Conservation (phyloP, 2,113 vertebrate genomes). For the Oreotrochilus melanogaster region DNA sequence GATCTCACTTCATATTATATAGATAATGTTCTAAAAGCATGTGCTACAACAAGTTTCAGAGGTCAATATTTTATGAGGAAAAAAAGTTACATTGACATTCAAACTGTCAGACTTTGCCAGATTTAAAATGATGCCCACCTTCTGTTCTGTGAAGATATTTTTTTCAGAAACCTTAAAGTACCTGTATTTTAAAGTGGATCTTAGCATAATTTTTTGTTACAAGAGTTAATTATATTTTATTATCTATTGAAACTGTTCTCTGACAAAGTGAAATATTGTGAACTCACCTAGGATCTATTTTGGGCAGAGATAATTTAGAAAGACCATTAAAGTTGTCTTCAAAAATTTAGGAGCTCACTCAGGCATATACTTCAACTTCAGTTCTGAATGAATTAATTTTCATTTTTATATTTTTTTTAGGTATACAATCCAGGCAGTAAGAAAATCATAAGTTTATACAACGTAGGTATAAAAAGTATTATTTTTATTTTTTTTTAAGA, state of each 20-base stretch:
- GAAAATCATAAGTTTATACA: not conserved
- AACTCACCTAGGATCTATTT: conserved; percentile 6
- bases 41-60: not conserved
- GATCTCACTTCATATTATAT: not conserved
- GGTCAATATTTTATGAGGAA: not conserved
- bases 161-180: not conserved
- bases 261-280: conserved; percentile 6
- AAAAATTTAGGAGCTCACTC: conserved; percentile 31
- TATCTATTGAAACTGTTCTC: not conserved
- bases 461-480: not conserved
- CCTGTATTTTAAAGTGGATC: not conserved
- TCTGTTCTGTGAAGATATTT: not conserved
- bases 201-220: not conserved
- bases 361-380: not conserved
- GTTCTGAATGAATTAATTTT: not conserved
- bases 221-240: not conserved
- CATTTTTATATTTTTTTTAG: not conserved
- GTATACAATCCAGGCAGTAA: not conserved
- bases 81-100: not conserved
- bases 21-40: not conserved
- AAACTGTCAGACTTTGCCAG: not conserved
- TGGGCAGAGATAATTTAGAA: not conserved
- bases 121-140: not conserved
- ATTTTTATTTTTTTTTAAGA: not conserved
- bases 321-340: conserved; percentile 17